phyloP scores from a whole-genome alignment of 2,113 vertebrate genomes.

The Pseudonaja textilis region DNA sequence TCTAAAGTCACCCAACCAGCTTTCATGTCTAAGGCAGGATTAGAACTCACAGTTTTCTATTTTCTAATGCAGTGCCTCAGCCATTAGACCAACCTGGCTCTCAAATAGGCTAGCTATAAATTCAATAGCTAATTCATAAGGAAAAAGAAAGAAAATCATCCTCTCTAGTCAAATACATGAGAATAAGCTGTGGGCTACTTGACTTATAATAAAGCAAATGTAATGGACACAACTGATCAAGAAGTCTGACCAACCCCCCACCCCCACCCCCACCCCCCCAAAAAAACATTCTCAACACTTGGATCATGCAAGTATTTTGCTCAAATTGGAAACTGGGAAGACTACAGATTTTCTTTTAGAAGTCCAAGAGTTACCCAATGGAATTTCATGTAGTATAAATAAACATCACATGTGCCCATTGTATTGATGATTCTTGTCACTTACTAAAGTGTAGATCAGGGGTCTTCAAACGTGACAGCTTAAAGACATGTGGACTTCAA shows the following conservation, averaged over 20 bases:
- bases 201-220: neutral
- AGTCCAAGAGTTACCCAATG: neutral
- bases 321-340: neutral
- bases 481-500: too few species aligned
- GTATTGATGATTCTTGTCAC: neutral
- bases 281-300: neutral
- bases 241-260: neutral
- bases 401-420: neutral
- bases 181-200: neutral
- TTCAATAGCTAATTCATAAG: neutral
- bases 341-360: neutral
- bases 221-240: neutral
- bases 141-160: neutral
- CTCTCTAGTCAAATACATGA: neutral
- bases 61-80: neutral
- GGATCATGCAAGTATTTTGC: neutral
- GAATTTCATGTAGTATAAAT: neutral
- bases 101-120: neutral
- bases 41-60: neutral
- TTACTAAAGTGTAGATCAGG: neutral
- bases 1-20: neutral
- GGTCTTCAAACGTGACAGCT: too few species aligned
- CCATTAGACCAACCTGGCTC: neutral
- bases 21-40: neutral
- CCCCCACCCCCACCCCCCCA: too few species aligned